Evolutionary conservation across 2,113 vertebrate species (phyloP).

Genomic region (Cygnus atratus): DNA sequence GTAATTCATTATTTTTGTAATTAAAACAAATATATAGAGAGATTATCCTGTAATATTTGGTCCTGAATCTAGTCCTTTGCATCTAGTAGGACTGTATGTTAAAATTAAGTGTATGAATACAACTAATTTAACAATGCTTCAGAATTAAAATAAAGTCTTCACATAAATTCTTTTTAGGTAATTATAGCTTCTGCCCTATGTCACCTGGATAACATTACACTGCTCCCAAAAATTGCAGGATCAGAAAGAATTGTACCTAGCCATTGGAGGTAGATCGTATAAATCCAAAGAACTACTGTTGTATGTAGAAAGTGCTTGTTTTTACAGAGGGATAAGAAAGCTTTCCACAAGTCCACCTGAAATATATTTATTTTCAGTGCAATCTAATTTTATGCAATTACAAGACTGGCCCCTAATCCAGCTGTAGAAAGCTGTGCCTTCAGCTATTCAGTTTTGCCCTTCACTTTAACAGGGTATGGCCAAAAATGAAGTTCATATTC

Average conservation of each 20-base stretch:
- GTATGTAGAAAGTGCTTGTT: neutral
- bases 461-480: neutral
- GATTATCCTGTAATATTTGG: neutral
- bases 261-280: neutral
- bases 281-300: neutral
- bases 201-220: neutral
- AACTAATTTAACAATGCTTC: neutral
- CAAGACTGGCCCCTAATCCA: neutral
- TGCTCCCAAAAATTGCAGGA: neutral
- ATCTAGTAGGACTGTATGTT: neutral
- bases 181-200: neutral
- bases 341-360: neutral
- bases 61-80: neutral
- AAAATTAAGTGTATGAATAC: neutral
- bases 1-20: neutral
- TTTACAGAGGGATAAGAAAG: neutral
- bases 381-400: neutral
- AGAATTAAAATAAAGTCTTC: neutral
- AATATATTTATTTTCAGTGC: neutral
- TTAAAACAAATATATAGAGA: neutral
- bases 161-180: neutral
- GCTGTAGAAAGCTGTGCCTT: neutral
- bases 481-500: neutral
- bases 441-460: neutral
- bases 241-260: neutral